Conservation (phyloP, 2,888 invertebrate genomes). For the Polymixis lichenea region DNA sequence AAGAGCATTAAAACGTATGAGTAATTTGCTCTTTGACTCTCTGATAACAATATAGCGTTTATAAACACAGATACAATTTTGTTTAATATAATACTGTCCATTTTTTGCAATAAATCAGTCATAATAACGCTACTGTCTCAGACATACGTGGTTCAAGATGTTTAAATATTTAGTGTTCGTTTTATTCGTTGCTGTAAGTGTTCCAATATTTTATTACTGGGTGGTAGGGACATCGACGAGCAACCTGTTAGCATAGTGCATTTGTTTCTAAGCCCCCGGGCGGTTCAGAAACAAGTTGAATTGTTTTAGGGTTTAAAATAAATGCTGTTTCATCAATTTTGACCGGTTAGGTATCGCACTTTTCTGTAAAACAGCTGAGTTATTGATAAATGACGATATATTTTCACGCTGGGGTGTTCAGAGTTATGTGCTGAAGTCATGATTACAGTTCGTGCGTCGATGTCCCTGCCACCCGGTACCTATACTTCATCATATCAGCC, state of each 20-base stretch:
- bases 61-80: constrained; percentile 54
- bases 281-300: too few relatives aligned
- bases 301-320: not conserved
- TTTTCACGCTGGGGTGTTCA: not conserved
- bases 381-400: too few relatives aligned
- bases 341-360: not conserved
- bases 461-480: too few relatives aligned
- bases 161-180: constrained; percentile 47
- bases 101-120: constrained; percentile 56
- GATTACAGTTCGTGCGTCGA: not conserved
- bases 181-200: constrained; percentile 56
- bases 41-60: constrained; percentile 60
- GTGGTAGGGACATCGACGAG: too few relatives aligned
- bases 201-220: not conserved
- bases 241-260: too few relatives aligned
- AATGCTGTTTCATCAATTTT: not conserved
- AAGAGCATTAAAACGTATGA: constrained; percentile 49
- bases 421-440: not conserved
- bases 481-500: too few relatives aligned
- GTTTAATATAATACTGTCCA: constrained; percentile 28
- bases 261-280: too few relatives aligned
- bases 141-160: constrained; percentile 58
- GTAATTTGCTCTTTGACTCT: constrained; percentile 64
- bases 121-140: constrained; percentile 28
- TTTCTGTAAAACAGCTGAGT: not conserved